Evolutionary conservation across 2,113 vertebrate genomes (phyloP).

Genomic region (Prionailurus bengalensis): DNA sequence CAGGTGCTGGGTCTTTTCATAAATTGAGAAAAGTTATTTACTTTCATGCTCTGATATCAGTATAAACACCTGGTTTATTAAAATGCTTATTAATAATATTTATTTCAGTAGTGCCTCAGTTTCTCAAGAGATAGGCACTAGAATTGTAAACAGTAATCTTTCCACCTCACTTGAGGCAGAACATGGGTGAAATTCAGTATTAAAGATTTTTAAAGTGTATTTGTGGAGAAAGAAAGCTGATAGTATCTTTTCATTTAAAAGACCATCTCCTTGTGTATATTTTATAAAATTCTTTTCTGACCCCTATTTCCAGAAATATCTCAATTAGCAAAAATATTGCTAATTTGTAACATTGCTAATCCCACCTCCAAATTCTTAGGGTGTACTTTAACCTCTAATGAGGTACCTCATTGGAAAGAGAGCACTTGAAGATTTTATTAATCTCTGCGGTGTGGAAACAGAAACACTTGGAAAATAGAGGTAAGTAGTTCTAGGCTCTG

Average conservation of each 20-base stretch:
- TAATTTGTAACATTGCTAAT: no score
- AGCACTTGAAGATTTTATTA: neutral
- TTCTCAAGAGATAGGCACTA: slow-evolving; percentile 36
- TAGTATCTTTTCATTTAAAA: slow-evolving; percentile 25
- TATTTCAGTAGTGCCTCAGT: slow-evolving; percentile 30
- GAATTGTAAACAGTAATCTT: neutral
- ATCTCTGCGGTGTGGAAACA: neutral
- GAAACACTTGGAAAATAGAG: neutral
- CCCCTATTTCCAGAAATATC: neutral
- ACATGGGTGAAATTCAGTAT: neutral
- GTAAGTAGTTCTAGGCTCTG: neutral
- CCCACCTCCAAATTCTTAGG: neutral
- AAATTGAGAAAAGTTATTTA: neutral
- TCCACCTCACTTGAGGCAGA: neutral
- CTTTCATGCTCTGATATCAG: neutral
- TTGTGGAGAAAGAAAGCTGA: neutral
- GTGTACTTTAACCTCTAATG: neutral
- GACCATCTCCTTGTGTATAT: neutral
- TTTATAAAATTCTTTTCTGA: neutral
- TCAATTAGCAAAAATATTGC: neutral
- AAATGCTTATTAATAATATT: neutral
- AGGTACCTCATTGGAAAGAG: neutral
- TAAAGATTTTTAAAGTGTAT: neutral
- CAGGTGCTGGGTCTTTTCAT: neutral
- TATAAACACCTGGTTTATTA: slow-evolving; percentile 41